These are phyloP conservation scores for Dendrolimus pini DNA, from an alignment of 2,888 invertebrate genomes.

Conservation along the genomic window DNA sequence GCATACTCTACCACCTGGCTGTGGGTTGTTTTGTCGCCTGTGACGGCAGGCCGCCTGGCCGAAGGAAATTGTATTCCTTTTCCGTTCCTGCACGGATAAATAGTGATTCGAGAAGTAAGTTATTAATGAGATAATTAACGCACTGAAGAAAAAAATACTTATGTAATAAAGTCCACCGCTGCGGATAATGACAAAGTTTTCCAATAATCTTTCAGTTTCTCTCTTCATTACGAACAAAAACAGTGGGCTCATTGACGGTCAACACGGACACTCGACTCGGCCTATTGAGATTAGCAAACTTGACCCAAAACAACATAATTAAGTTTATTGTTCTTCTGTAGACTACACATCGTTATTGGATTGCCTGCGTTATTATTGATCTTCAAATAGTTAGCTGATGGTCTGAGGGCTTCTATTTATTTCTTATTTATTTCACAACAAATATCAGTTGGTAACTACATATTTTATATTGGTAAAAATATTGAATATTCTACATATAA, in stretches of 20 bases:
- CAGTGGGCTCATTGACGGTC: conserved; percentile 24
- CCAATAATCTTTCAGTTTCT: conserved; percentile 33
- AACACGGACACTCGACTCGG: conserved; percentile 24
- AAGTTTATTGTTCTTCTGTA: conserved; percentile 35
- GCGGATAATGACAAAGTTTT: conserved; percentile 35
- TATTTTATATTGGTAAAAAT: no score
- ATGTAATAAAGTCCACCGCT: conserved; percentile 9
- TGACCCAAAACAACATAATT: conserved; percentile 46
- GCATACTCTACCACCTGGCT: no score
- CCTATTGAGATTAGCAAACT: conserved; percentile 49
- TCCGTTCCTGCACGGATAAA: not conserved
- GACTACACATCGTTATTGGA: conserved; percentile 32
- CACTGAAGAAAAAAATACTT: conserved; percentile 6
- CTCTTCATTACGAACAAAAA: conserved; percentile 37
- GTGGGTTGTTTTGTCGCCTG: no score
- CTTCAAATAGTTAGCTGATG: conserved; percentile 9
- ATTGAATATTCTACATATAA: no score
- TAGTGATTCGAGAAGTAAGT: not conserved
- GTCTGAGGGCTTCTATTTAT: no score
- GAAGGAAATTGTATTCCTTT: no score
- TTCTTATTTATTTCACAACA: no score
- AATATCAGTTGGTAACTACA: no score
- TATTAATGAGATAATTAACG: not conserved
- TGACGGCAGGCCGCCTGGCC: no score
- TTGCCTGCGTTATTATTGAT: conserved; percentile 30